phyloP scores from a whole-genome alignment of 1,140 invertebrate species.

The Achatina immaculata region DNA sequence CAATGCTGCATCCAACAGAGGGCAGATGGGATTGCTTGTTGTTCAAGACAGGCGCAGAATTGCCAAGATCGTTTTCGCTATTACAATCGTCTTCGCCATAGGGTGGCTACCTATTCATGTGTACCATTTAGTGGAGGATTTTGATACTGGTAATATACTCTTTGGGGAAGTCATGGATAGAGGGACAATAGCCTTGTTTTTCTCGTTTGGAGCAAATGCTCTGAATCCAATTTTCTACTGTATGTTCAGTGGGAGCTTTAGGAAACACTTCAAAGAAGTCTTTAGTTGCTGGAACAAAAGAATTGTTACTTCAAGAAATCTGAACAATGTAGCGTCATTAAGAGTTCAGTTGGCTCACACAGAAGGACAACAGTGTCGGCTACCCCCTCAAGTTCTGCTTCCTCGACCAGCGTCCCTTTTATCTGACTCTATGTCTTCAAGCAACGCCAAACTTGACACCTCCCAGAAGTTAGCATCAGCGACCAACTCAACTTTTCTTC shows the following conservation, averaged over 20 bases:
- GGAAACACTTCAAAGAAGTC: conserved; percentile 85
- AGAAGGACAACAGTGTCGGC: background rate
- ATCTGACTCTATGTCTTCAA: background rate
- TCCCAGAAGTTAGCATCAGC: background rate
- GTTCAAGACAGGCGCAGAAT: conserved; percentile 72
- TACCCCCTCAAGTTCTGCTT: conserved; percentile 2
- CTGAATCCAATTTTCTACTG: conserved; percentile 92
- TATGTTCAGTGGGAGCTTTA: conserved; percentile 88
- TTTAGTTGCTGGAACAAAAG: background rate
- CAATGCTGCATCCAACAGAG: background rate
- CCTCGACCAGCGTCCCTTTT: conserved; percentile 21
- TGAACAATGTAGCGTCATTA: background rate
- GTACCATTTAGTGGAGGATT: conserved; percentile 84
- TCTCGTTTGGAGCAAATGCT: conserved; percentile 85
- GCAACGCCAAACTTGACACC: too few species aligned
- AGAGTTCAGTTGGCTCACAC: background rate
- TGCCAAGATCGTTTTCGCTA: conserved; percentile 87
- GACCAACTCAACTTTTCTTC: background rate
- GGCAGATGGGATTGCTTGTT: conserved; percentile 35
- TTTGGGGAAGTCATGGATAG: conserved; percentile 83
- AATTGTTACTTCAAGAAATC: background rate
- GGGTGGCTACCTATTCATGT: conserved; percentile 88
- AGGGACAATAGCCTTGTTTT: conserved; percentile 76
- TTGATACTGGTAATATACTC: conserved; percentile 83
- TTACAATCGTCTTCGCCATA: conserved; percentile 88